phyloP scores from a whole-genome alignment of 2,888 invertebrate species.

The Zygothrica quintamaculata region DNA sequence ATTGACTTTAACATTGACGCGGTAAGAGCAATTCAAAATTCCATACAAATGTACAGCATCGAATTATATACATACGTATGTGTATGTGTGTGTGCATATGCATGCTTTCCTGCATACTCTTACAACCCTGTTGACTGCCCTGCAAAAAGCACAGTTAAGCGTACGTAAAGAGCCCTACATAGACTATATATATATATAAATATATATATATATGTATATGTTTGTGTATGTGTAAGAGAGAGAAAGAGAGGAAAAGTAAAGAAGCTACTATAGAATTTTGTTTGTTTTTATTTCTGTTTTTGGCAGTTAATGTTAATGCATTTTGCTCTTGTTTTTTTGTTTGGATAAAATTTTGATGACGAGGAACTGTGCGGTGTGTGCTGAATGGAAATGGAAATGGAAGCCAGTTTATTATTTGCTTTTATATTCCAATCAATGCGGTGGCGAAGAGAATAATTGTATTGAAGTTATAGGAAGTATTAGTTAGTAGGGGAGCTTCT shows the following conservation, averaged over 20 bases:
- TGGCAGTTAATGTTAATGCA: conserved; percentile 75
- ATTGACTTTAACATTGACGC: conserved; percentile 72
- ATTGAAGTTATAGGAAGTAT: conserved; percentile 12
- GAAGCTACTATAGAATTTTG: conserved; percentile 14
- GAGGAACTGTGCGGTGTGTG: conserved; percentile 15
- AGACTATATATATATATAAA: no score
- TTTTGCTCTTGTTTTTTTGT: conserved; percentile 63
- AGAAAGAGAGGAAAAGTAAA: conserved; percentile 3
- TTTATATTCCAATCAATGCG: conserved; percentile 52
- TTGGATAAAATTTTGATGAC: not conserved
- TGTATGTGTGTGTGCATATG: no score
- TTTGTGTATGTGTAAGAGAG: conserved; percentile 4
- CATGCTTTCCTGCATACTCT: conserved; percentile 10
- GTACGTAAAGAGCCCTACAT: not conserved
- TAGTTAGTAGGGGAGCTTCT: conserved; percentile 15
- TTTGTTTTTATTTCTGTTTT: conserved; percentile 65
- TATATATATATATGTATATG: no score
- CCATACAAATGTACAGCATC: not conserved
- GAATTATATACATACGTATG: no score
- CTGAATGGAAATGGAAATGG: conserved; percentile 44
- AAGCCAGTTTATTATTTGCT: conserved; percentile 59
- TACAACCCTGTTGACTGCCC: conserved; percentile 50
- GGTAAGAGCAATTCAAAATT: conserved; percentile 57
- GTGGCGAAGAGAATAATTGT: conserved; percentile 3
- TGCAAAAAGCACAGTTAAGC: conserved; percentile 38